These are phyloP conservation scores for Neoniphon sammara DNA, from an alignment of 2,797 vertebrate species.

Conservation along the genomic window DNA sequence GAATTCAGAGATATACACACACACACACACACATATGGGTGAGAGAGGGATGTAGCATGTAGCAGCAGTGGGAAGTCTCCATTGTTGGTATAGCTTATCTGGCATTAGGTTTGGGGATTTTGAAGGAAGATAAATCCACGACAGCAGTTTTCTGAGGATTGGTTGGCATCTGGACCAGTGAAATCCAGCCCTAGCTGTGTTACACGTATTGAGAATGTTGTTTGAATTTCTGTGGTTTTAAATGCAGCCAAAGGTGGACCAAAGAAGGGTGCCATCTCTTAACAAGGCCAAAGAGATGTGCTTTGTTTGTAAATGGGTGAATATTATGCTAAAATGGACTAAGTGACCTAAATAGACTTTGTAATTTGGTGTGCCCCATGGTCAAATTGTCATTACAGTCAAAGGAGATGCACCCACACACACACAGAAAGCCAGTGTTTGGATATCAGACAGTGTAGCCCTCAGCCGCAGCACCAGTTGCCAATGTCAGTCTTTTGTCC, in stretches of 20 bases:
- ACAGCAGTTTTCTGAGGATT: too few species aligned
- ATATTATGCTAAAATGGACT: not conserved
- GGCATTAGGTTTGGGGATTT: not conserved
- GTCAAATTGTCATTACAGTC: too few species aligned
- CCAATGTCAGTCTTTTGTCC: too few species aligned
- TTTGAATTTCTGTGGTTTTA: not conserved
- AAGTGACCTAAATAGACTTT: not conserved
- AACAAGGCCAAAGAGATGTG: not conserved
- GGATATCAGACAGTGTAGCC: too few species aligned
- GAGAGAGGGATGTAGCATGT: not conserved
- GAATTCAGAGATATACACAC: slow-evolving; percentile 46
- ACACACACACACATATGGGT: not conserved
- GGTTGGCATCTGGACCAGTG: not conserved
- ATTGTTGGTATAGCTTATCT: not conserved
- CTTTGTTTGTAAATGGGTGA: not conserved
- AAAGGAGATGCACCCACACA: too few species aligned
- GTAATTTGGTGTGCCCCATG: too few species aligned
- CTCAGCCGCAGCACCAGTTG: too few species aligned
- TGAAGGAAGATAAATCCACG: not conserved
- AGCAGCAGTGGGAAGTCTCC: slow-evolving; percentile 4
- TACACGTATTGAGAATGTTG: not conserved
- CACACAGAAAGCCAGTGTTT: too few species aligned
- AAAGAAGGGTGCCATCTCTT: not conserved
- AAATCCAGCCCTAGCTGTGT: not conserved
- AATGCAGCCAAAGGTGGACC: not conserved